These are phyloP conservation scores for Porites rus DNA, from an alignment of 92 coral and sea anemone species.

Conservation along the genomic window DNA sequence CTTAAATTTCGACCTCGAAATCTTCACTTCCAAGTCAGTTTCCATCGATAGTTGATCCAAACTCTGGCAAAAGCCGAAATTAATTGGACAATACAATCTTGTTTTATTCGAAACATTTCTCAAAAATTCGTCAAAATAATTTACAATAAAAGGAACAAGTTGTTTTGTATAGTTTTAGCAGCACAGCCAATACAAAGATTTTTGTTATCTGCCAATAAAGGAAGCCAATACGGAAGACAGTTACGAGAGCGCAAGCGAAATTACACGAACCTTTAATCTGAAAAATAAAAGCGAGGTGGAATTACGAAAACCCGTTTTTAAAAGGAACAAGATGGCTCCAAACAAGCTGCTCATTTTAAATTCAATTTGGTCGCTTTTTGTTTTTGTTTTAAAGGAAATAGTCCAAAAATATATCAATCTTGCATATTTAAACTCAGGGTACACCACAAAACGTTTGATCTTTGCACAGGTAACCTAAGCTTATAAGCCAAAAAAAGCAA, in stretches of 20 bases:
- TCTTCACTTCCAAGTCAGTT: no score
- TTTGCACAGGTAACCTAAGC: background rate
- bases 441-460: background rate
- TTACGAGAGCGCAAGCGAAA: background rate
- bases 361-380: background rate
- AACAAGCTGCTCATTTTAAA: background rate
- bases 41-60: background rate
- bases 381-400: no score
- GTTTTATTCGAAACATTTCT: background rate
- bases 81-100: background rate
- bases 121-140: background rate
- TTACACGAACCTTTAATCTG: background rate
- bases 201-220: background rate
- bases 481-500: no score
- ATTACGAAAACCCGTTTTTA: background rate
- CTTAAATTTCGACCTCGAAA: background rate
- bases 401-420: background rate
- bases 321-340: background rate
- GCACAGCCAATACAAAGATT: background rate
- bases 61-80: background rate
- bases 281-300: background rate
- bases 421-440: background rate
- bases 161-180: background rate
- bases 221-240: background rate
- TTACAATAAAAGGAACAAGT: no score